Percentiles rank a stretch among this genome's conserved stretches.
Evolutionary conservation across 2,113 vertebrate species (phyloP).

Genomic region (Ifrita kowaldi): DNA sequence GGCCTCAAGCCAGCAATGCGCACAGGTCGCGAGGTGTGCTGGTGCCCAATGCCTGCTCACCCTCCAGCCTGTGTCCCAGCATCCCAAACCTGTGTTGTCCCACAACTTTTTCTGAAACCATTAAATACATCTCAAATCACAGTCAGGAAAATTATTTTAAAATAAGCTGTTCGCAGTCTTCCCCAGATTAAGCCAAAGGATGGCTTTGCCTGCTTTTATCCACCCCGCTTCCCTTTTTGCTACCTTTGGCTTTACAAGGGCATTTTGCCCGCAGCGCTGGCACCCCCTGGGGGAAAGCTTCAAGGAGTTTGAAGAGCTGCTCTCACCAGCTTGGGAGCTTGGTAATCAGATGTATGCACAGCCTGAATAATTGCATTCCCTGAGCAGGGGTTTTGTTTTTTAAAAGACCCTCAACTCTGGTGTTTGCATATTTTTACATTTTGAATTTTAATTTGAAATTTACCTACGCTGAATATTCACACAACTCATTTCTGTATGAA

Average conservation of each 20-base stretch:
- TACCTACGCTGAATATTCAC: background rate
- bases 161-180: background rate
- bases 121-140: background rate
- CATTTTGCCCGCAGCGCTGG: background rate
- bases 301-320: background rate
- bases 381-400: background rate
- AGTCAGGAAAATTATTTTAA: background rate
- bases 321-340: background rate
- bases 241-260: background rate
- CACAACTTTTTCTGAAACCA: background rate
- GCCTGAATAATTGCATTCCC: background rate
- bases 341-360: background rate
- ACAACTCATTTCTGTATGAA: background rate
- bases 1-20: fast-evolving
- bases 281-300: background rate
- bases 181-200: background rate
- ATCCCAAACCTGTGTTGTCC: fast-evolving
- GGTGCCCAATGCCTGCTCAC: fast-evolving
- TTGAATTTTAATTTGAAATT: background rate
- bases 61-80: background rate
- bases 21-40: fast-evolving
- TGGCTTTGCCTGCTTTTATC: background rate
- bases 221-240: background rate
- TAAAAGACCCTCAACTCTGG: background rate
- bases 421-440: constrained; percentile 37